Conservation (phyloP, 1,140 invertebrate species). For the Euwallacea fornicatus region DNA sequence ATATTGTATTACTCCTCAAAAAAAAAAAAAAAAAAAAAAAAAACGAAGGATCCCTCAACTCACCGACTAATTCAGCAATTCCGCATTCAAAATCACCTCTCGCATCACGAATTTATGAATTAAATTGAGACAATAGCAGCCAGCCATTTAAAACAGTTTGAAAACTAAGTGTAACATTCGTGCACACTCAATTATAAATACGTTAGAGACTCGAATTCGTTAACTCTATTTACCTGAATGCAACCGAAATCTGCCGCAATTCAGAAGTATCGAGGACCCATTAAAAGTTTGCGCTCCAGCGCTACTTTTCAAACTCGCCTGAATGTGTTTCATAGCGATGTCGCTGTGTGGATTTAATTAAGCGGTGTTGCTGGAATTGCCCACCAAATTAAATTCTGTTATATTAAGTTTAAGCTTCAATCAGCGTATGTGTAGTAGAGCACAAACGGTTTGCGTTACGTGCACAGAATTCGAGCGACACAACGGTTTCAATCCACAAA, state of each 20-base stretch:
- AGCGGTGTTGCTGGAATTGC: conserved; percentile 21
- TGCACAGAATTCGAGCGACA: neutral
- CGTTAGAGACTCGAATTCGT: conserved; percentile 6
- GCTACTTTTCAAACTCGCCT: conserved; percentile 23
- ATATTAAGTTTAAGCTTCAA: conserved; percentile 14
- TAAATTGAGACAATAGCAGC: conserved; percentile 1
- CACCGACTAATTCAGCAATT: too few relatives aligned
- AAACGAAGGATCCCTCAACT: too few relatives aligned
- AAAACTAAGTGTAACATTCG: conserved; percentile 2
- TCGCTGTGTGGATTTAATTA: conserved; percentile 20
- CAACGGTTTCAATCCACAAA: neutral
- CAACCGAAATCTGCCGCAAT: conserved; percentile 23
- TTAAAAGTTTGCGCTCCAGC: conserved; percentile 25
- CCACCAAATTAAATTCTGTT: conserved; percentile 23
- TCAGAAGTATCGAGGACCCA: conserved; percentile 29
- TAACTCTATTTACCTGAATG: conserved; percentile 28
- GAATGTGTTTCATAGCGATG: conserved; percentile 22
- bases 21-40: too few relatives aligned
- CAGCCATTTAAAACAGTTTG: conserved; percentile 1
- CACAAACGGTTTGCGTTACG: neutral
- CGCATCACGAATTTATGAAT: too few relatives aligned
- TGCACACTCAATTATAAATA: conserved; percentile 18
- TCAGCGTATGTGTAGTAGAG: neutral
- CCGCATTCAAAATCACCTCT: too few relatives aligned
- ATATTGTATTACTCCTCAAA: too few relatives aligned